Percentiles rank a stretch among this genome's conserved stretches.
These are phyloP conservation scores for Lates calcarifer DNA, from an alignment of 2,113 vertebrate species.

Conservation along the genomic window DNA sequence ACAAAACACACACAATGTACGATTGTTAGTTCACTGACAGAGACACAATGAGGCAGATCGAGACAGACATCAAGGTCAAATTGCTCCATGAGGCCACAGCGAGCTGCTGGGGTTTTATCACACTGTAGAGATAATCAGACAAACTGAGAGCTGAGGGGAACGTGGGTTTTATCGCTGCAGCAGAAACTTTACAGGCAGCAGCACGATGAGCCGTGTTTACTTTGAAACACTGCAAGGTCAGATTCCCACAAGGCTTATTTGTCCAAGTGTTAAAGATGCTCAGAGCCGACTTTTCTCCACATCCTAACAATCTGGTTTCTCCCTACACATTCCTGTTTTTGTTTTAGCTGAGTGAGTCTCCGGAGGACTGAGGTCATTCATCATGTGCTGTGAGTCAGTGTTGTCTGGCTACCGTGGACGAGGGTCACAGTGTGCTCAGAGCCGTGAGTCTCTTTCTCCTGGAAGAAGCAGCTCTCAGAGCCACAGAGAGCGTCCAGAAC, in stretches of 20 bases:
- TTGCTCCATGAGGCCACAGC: background rate
- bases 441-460: conserved; percentile 70
- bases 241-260: conserved; percentile 64
- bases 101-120: conserved; percentile 31
- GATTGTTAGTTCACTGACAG: conserved; percentile 48
- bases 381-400: conserved; percentile 82
- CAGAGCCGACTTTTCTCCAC: conserved; percentile 56
- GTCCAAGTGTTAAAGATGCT: conserved; percentile 55
- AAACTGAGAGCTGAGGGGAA: conserved; percentile 28
- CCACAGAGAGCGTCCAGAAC: conserved; percentile 57
- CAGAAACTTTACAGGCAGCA: conserved; percentile 14
- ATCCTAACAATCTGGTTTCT: conserved; percentile 57
- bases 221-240: conserved; percentile 61
- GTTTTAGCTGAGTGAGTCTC: conserved; percentile 71
- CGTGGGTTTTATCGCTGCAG: conserved; percentile 27
- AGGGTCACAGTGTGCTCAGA: conserved; percentile 70
- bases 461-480: conserved; percentile 63
- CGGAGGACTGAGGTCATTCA: conserved; percentile 77
- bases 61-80: conserved; percentile 41
- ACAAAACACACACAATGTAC: conserved; percentile 65
- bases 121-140: conserved; percentile 35
- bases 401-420: conserved; percentile 81
- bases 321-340: conserved; percentile 63
- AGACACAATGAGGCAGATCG: conserved; percentile 49
- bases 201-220: conserved; percentile 56